Base-by-base conservation (phyloP, 2,888 invertebrate species). In the Gisinianus flammeolus region DNA sequence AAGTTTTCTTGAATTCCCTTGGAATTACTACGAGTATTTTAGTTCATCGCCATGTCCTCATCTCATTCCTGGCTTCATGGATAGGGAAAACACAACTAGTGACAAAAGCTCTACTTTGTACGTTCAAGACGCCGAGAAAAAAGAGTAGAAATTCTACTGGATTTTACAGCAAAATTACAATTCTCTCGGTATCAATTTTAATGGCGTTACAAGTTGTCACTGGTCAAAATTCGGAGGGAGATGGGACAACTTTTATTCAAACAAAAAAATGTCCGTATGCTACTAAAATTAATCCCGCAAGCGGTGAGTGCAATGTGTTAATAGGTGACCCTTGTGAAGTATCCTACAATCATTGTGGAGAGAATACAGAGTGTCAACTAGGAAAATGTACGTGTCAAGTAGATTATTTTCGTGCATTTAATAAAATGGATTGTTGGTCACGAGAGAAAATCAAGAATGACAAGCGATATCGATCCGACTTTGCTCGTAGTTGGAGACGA, bases 341-440 rank as follows among this genome's bases (percentile, higher is more conserved):
- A 5, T 12, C 8, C 2, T 22, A 28, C 5, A 66, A 66, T 30
- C 8, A 3, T 2, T 66, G 66, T 12, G 66, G 66, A 4, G 19
- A 19, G n/a, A 66, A 66, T 30, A 66, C 66, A 30, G 30, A 66
- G 8, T 66, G 66, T 30, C 16, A 30, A 1, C 30, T 30, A 12
- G 28, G 30, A 1, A 1, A 30, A 19, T 66, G 66, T 12, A 26
- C 66, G 19, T 66, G 66, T 30, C 54, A 54, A n/a, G 6, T 28
- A 31, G 62, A 64, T 26, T 66, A 30, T 30, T 4, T 16, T 8
- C 28, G 30, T 2, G 66, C 66, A 2, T 66, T 4, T 30, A 30
- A 66, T 28, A 28, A 30, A 19, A 19, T 66, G 66, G 66, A 66
- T n/a, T 66, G 66, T 30, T 66, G 28, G 66, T 16, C 28, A 10